Conservation (phyloP, 92 coral and sea anemone species). For the Palythoa caribaeorum region DNA sequence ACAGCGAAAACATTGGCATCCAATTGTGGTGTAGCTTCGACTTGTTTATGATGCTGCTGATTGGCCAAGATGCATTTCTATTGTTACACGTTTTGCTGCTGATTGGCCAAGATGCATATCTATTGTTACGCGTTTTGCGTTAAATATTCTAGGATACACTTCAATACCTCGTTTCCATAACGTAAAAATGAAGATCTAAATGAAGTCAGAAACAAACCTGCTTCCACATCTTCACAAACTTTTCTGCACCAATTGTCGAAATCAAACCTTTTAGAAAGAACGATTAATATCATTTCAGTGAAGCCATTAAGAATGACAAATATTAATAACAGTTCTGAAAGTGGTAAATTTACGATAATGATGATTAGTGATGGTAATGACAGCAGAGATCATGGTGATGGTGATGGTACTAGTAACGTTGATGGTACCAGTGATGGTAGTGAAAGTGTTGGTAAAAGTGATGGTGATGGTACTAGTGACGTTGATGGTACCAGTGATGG, state of each 20-base stretch:
- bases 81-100: no score
- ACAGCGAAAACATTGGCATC: no score
- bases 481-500: background rate
- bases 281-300: background rate
- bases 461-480: background rate
- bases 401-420: background rate
- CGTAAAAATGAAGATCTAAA: background rate
- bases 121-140: no score
- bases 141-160: no score
- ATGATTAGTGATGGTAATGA: background rate
- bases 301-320: background rate
- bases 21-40: no score
- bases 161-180: no score
- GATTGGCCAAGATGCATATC: background rate
- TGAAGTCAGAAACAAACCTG: constrained; percentile 59
- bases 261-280: constrained; percentile 58
- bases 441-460: background rate
- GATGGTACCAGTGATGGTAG: background rate
- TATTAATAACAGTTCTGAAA: background rate
- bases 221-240: constrained; percentile 74
- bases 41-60: no score
- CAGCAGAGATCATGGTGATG: background rate
- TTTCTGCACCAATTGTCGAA: constrained; percentile 88
- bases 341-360: background rate
- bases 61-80: no score